Evolutionary conservation across 2,113 vertebrate species (phyloP).

Genomic region (Zosterops borbonicus): DNA sequence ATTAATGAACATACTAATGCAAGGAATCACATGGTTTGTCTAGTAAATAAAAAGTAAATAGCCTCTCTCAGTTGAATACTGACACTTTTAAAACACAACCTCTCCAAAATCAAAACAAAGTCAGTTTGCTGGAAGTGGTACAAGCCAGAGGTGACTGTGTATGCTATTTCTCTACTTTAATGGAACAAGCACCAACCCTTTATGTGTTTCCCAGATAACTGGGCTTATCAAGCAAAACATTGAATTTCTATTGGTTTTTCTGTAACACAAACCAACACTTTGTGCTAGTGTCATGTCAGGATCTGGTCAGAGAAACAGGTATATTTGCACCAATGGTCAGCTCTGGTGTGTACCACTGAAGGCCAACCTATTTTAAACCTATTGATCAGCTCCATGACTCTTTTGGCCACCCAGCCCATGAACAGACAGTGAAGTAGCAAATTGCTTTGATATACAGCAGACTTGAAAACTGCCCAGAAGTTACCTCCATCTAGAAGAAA

Average conservation of each 20-base stretch:
- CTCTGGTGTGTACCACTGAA: background rate
- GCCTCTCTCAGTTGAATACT: background rate
- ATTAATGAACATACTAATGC: background rate
- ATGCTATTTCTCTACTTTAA: background rate
- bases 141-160: background rate
- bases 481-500: background rate
- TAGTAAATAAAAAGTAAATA: constrained; percentile 10
- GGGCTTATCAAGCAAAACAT: background rate
- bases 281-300: background rate
- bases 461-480: background rate
- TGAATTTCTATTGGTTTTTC: background rate
- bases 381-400: background rate
- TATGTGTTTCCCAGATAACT: background rate
- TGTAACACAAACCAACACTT: background rate
- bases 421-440: background rate
- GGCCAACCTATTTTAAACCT: background rate
- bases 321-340: background rate
- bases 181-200: background rate
- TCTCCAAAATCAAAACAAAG: background rate
- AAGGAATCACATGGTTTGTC: background rate
- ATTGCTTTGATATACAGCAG: background rate
- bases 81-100: background rate
- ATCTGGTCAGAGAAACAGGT: background rate
- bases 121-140: background rate
- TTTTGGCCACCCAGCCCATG: background rate